A percentile compares a stretch with the other conserved stretches of the same genome.
Evolutionary conservation across 2,888 invertebrate genomes (phyloP).

Genomic region (Baccha elongata): DNA sequence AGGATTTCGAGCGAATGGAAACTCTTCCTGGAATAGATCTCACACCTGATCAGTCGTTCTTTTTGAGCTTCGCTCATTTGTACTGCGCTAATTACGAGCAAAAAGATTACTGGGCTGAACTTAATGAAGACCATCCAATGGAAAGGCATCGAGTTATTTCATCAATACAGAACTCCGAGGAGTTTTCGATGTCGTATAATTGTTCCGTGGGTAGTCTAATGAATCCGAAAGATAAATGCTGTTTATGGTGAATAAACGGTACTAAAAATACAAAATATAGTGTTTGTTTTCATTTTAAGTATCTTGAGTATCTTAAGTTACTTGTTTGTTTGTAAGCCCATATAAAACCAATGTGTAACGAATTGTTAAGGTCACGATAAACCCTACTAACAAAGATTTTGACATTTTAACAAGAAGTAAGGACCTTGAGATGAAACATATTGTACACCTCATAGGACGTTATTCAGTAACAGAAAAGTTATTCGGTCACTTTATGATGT

Average conservation of each 20-base stretch:
- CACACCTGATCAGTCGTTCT: conserved; percentile 79
- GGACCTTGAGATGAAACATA: no score
- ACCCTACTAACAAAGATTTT: no score
- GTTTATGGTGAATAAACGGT: conserved; percentile 77
- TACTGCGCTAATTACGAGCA: conserved; percentile 79
- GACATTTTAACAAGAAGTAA: no score
- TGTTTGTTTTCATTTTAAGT: no score
- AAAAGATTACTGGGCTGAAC: conserved; percentile 78
- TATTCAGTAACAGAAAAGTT: no score
- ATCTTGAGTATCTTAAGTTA: no score
- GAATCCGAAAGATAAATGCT: conserved; percentile 78
- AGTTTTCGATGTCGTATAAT: conserved; percentile 77
- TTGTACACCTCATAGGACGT: no score
- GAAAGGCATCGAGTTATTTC: conserved; percentile 80
- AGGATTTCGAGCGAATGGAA: conserved; percentile 71
- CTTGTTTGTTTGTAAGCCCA: no score
- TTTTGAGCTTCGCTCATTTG: conserved; percentile 78
- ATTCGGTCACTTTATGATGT: no score
- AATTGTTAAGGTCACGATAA: no score
- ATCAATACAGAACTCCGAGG: conserved; percentile 78
- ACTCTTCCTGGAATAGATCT: conserved; percentile 79
- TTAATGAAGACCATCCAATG: conserved; percentile 77
- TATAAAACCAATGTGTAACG: no score
- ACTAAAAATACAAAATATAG: no score
- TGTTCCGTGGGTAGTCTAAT: conserved; percentile 78